A percentile compares a stretch with the other conserved stretches of the same genome.
Evolutionary conservation across 2,888 invertebrate species (phyloP).

Genomic region (Protodeltote pygarga): DNA sequence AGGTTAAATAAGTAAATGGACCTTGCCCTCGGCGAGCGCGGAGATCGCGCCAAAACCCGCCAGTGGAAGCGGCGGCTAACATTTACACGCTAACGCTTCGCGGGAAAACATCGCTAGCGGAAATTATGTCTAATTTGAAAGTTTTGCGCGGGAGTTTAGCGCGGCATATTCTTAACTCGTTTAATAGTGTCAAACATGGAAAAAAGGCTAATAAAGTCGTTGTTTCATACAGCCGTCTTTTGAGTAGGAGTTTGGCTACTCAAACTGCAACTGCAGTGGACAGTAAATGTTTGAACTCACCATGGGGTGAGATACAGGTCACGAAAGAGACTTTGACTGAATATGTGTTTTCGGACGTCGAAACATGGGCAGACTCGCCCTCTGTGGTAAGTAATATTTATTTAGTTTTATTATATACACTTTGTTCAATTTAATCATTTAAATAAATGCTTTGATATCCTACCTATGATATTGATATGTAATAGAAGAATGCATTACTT

Average conservation of each 20-base stretch:
- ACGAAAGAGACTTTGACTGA: conserved; percentile 87
- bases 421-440: neutral
- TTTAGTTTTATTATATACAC: neutral
- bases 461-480: too few relatives aligned
- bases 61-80: conserved; percentile 53
- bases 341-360: conserved; percentile 86
- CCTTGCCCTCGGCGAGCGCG: conserved; percentile 70
- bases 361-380: conserved; percentile 86
- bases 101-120: conserved; percentile 64
- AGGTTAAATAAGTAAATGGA: conserved; percentile 68
- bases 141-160: conserved; percentile 78
- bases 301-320: conserved; percentile 83
- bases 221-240: conserved; percentile 45
- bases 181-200: conserved; percentile 57
- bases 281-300: conserved; percentile 69
- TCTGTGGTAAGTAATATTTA: conserved; percentile 87
- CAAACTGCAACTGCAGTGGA: conserved; percentile 69
- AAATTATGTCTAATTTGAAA: conserved; percentile 81
- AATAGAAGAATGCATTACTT: too few relatives aligned
- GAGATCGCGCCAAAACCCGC: conserved; percentile 72
- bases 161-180: conserved; percentile 70
- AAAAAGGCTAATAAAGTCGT: conserved; percentile 56
- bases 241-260: conserved; percentile 67
- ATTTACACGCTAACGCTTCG: conserved; percentile 66
- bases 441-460: too few relatives aligned